These are phyloP conservation scores for Ciconia nigra DNA, from an alignment of 2,797 vertebrate genomes.

Conservation along the genomic window DNA sequence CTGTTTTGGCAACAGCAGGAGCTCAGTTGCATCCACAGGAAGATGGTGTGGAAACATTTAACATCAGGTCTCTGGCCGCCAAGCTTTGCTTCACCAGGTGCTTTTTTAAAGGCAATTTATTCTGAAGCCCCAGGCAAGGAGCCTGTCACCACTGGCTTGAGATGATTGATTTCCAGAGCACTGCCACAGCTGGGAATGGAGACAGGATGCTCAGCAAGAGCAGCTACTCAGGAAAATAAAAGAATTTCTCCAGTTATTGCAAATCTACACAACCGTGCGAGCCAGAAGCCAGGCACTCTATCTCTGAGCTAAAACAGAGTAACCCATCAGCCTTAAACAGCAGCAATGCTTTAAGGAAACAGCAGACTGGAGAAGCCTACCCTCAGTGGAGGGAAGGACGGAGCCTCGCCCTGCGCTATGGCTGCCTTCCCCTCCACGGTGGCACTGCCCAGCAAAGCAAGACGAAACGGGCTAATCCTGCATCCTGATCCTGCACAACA, in stretches of 20 bases:
- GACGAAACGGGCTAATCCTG: background rate
- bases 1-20: background rate
- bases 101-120: constrained; percentile 2
- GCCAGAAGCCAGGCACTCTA: background rate
- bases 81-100: background rate
- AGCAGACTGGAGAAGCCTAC: background rate
- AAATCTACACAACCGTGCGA: background rate
- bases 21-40: background rate
- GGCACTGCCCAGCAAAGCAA: background rate
- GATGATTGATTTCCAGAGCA: background rate
- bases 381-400: background rate
- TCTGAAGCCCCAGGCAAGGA: background rate
- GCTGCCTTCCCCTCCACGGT: accelerated
- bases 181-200: background rate
- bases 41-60: background rate
- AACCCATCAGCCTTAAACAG: background rate
- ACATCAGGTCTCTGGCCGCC: background rate
- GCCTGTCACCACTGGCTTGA: background rate
- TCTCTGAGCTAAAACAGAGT: background rate
- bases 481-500: background rate
- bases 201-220: background rate
- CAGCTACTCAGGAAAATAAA: background rate
- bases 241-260: background rate
- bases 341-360: background rate
- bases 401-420: background rate